These are phyloP conservation scores for Caenorhabditis sinica DNA, from an alignment of 2,888 invertebrate genomes.

Conservation along the genomic window DNA sequence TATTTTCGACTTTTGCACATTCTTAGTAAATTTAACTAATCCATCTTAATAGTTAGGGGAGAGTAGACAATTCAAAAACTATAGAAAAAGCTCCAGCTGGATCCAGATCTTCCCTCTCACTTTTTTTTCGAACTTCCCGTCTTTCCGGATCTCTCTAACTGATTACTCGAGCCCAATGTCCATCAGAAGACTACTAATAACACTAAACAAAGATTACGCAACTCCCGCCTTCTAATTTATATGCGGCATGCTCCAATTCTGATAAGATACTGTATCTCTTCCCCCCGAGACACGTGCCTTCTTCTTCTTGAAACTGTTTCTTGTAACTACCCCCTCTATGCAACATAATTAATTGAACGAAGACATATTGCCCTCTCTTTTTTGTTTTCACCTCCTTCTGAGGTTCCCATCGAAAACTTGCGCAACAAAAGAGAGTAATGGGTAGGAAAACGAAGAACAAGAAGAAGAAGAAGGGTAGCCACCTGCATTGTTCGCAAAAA, in stretches of 20 bases:
- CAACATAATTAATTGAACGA: slow-evolving; percentile 31
- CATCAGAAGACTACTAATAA: too few species aligned
- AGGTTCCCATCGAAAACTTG: slow-evolving; percentile 24
- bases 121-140: too few species aligned
- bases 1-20: too few species aligned
- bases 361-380: slow-evolving; percentile 3
- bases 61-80: too few species aligned
- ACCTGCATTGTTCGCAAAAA: neutral
- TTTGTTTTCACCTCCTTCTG: neutral
- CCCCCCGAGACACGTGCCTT: slow-evolving; percentile 43
- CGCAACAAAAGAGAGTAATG: slow-evolving; percentile 21
- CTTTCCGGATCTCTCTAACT: too few species aligned
- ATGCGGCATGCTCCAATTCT: slow-evolving; percentile 47
- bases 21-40: too few species aligned
- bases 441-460: neutral
- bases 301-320: neutral
- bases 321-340: neutral
- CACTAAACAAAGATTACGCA: slow-evolving; percentile 34
- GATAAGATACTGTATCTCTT: slow-evolving; percentile 35
- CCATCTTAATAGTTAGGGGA: too few species aligned
- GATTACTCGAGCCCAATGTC: too few species aligned
- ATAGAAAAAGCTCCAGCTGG: too few species aligned
- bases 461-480: neutral
- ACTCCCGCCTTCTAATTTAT: slow-evolving; percentile 30
- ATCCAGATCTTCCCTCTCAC: too few species aligned